These are phyloP conservation scores for Sitta carolinensis DNA, from an alignment of 2,797 vertebrate species.

Conservation along the genomic window DNA sequence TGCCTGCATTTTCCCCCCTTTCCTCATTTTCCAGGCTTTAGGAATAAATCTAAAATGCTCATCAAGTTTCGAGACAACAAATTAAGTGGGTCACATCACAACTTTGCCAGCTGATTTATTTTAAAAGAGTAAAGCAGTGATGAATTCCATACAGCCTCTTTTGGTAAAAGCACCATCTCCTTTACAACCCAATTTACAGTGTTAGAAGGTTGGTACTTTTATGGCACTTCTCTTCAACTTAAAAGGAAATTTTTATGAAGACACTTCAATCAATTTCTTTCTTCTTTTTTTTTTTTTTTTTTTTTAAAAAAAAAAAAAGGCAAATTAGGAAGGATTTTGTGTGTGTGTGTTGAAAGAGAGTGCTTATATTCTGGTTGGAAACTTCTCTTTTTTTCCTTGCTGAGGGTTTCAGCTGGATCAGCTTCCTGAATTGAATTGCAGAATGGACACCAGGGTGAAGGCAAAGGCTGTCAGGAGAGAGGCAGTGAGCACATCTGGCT, in stretches of 20 bases:
- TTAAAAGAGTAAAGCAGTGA: not conserved
- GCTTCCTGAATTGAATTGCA: conserved; percentile 45
- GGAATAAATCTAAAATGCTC: not conserved
- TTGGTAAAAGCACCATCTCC: not conserved
- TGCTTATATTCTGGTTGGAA: conserved; percentile 14
- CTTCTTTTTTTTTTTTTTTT: not conserved
- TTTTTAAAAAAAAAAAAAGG: not conserved
- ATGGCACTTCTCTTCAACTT: not conserved
- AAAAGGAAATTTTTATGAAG: conserved; percentile 1
- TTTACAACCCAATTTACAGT: not conserved
- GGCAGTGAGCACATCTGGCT: conserved; percentile 13
- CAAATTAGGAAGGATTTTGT: not conserved
- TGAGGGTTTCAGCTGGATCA: conserved; percentile 48
- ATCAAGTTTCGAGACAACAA: conserved; percentile 11
- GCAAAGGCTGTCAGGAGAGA: conserved; percentile 9
- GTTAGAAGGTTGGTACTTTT: not conserved
- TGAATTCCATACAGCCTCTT: conserved; percentile 9
- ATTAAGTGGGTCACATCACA: not conserved
- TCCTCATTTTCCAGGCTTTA: not conserved
- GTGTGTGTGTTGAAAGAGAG: conserved; percentile 4
- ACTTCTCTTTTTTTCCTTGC: not conserved
- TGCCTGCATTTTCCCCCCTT: not conserved
- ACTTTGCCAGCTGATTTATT: conserved; percentile 28
- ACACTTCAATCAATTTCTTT: not conserved
- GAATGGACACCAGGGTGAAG: not conserved